A percentile compares a stretch with the other conserved stretches of the same genome.
These are phyloP conservation scores for Ennomos quercinarius DNA, from an alignment of 2,888 invertebrate genomes.

Conservation along the genomic window DNA sequence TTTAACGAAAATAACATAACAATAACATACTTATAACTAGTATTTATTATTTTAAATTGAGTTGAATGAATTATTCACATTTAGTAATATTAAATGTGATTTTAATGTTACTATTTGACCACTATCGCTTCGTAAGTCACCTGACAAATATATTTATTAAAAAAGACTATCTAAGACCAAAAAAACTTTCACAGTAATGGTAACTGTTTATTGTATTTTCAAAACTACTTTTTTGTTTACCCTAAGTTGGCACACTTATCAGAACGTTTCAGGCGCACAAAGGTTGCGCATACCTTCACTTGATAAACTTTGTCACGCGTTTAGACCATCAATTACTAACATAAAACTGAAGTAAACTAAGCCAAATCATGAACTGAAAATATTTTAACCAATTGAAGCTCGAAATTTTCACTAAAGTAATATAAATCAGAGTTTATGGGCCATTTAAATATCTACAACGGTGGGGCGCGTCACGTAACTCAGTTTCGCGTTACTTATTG, in stretches of 20 bases:
- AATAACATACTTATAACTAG: no score
- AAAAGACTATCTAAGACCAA: no score
- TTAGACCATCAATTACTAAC: slow-evolving; percentile 54
- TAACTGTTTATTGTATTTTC: no score
- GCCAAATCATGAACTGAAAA: slow-evolving; percentile 51
- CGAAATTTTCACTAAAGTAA: slow-evolving; percentile 56
- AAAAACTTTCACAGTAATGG: no score
- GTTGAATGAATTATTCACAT: no score
- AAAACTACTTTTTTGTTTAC: slow-evolving; percentile 3
- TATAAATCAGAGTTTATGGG: slow-evolving; percentile 70
- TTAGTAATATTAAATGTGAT: no score
- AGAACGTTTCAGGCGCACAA: slow-evolving; percentile 31
- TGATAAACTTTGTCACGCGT: slow-evolving; percentile 49
- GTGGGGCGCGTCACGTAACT: slow-evolving; percentile 62
- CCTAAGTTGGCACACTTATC: slow-evolving; percentile 26
- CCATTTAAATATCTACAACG: slow-evolving; percentile 68
- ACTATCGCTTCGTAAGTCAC: no score
- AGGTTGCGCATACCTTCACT: slow-evolving; percentile 36
- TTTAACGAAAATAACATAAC: no score
- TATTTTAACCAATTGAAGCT: slow-evolving; percentile 50
- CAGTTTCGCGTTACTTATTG: slow-evolving; percentile 52
- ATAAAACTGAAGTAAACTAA: slow-evolving; percentile 40
- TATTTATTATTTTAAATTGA: no score
- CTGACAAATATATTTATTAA: no score
- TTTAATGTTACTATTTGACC: no score